Conservation (phyloP, 2,797 vertebrate genomes). For the Echiichthys vipera region DNA sequence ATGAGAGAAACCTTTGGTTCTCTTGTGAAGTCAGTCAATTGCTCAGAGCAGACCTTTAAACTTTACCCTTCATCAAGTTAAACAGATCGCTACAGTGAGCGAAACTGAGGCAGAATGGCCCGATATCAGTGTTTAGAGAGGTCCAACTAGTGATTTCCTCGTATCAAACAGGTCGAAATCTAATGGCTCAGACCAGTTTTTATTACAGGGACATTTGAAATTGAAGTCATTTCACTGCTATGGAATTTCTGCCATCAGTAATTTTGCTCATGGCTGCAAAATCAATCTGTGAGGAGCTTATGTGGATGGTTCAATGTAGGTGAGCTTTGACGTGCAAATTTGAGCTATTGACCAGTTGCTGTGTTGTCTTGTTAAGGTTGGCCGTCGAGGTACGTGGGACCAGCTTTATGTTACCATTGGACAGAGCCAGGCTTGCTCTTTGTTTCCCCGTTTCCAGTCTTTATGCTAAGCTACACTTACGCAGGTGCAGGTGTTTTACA, state of each 20-base stretch:
- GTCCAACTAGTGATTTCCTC: slow-evolving; percentile 14
- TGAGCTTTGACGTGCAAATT: slow-evolving; percentile 2
- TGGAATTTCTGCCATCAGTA: background rate
- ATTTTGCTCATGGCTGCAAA: background rate
- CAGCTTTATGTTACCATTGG: background rate
- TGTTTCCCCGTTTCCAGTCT: background rate
- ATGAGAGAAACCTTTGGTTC: slow-evolving; percentile 46
- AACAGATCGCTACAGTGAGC: slow-evolving; percentile 34
- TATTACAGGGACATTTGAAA: background rate
- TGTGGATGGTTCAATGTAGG: background rate
- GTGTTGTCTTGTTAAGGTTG: background rate
- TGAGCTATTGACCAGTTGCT: background rate
- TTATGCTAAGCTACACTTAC: background rate
- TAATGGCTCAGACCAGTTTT: background rate
- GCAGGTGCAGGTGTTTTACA: background rate
- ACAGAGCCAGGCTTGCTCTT: background rate
- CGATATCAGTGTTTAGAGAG: slow-evolving; percentile 16
- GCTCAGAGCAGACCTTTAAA: slow-evolving; percentile 55
- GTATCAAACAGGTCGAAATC: slow-evolving; percentile 27
- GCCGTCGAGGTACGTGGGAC: too few species aligned
- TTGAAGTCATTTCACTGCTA: background rate
- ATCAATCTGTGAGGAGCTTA: background rate
- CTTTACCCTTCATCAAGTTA: slow-evolving; percentile 11
- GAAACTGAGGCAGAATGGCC: slow-evolving; percentile 9
- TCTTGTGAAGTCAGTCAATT: slow-evolving; percentile 44